Evolutionary conservation across 2,113 vertebrate species (phyloP).

Genomic region (Ia io): DNA sequence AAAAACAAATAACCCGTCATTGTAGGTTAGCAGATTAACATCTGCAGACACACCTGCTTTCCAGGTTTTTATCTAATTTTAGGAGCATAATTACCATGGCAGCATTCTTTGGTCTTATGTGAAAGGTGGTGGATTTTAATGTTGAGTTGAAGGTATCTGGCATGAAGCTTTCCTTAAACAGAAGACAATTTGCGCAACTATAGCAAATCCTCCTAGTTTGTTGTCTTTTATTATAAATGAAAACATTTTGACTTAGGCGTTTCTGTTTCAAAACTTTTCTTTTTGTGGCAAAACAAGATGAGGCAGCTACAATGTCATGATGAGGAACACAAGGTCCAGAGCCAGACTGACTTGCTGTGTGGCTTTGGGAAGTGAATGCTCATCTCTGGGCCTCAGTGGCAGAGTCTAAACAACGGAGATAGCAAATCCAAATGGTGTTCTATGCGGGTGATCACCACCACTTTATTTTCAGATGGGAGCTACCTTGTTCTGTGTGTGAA

Average conservation of each 20-base stretch:
- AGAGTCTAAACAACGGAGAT: neutral
- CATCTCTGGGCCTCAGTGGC: neutral
- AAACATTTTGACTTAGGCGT: neutral
- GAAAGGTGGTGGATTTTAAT: slow-evolving; percentile 19
- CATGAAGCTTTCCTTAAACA: neutral
- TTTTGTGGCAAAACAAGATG: neutral
- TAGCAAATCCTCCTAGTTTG: neutral
- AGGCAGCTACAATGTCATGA: neutral
- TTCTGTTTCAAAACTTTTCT: neutral
- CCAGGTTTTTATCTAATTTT: neutral
- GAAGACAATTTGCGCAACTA: neutral
- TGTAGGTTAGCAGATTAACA: neutral
- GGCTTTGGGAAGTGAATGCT: neutral
- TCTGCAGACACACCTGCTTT: neutral
- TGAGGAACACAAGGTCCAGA: neutral
- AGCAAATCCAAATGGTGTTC: neutral
- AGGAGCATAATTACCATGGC: neutral
- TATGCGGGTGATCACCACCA: fast-evolving
- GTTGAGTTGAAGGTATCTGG: neutral
- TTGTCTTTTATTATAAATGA: slow-evolving; percentile 20
- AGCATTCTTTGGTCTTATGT: neutral
- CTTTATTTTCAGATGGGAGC: neutral
- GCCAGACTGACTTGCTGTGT: neutral
- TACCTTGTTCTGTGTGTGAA: neutral
- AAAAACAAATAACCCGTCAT: neutral